Conservation (phyloP, 2,113 vertebrate species). For the Chaenogobius annularis region DNA sequence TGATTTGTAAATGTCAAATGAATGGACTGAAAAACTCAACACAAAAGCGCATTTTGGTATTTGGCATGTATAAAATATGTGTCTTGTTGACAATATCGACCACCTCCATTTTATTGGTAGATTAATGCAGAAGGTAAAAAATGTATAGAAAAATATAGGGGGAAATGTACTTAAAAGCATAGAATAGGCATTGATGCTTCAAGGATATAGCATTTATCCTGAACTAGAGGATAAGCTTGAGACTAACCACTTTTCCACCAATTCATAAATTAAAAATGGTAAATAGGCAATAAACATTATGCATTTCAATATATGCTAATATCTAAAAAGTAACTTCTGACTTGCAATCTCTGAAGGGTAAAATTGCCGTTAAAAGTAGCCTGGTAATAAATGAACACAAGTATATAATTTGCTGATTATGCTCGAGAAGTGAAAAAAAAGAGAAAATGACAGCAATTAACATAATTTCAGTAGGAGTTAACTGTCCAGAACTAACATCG, state of each 20-base stretch:
- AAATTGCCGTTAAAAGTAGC: constrained; percentile 66
- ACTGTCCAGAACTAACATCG: constrained; percentile 84
- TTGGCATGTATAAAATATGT: no score
- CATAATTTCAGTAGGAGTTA: constrained; percentile 82
- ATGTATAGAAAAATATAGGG: neutral
- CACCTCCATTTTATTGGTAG: neutral
- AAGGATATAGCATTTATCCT: neutral
- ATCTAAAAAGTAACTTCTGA: constrained; percentile 47
- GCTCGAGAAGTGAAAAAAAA: constrained; percentile 70
- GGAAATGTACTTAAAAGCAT: neutral
- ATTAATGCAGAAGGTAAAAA: neutral
- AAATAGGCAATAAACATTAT: neutral
- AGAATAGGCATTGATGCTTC: neutral
- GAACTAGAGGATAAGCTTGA: neutral
- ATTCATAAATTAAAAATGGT: neutral
- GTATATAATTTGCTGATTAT: constrained; percentile 79
- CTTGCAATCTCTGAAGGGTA: constrained; percentile 71
- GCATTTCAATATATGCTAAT: constrained; percentile 22
- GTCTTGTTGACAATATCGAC: no score
- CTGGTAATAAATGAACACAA: constrained; percentile 71
- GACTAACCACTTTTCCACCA: neutral
- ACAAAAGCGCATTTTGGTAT: neutral
- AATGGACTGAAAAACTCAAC: neutral
- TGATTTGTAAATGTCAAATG: neutral
- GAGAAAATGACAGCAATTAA: constrained; percentile 82